A percentile compares a stretch with the other conserved stretches of the same genome.
phyloP scores from a whole-genome alignment of 1,140 invertebrate genomes.

The Drosophila guanche region DNA sequence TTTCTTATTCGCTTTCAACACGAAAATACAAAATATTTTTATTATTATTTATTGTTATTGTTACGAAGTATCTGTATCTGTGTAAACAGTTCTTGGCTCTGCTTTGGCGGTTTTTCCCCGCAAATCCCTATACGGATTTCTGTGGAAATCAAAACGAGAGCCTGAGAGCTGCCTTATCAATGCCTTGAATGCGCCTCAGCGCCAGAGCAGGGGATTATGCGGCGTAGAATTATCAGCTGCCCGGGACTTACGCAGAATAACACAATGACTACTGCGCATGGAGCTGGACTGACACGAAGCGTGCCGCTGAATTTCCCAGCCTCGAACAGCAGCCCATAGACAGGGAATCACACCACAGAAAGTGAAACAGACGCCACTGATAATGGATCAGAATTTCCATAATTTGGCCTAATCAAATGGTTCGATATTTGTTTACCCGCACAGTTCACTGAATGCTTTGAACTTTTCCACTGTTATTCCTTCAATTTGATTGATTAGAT shows the following conservation, averaged over 20 bases:
- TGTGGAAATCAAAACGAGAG: background rate
- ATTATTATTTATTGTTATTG: conserved; percentile 14
- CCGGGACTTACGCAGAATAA: conserved; percentile 17
- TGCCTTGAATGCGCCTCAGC: conserved; percentile 3
- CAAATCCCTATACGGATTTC: conserved; percentile 1
- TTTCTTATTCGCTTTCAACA: conserved; percentile 3
- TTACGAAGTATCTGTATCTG: conserved; percentile 8
- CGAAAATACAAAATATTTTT: conserved; percentile 36
- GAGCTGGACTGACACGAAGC: background rate
- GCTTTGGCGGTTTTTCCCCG: conserved; percentile 31
- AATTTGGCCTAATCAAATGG: conserved; percentile 13
- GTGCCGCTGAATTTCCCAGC: conserved; percentile 20
- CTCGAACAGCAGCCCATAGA: background rate
- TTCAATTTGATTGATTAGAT: conserved; percentile 20
- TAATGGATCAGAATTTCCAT: conserved; percentile 38
- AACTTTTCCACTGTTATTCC: conserved; percentile 27
- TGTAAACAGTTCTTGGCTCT: background rate
- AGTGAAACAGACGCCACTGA: conserved; percentile 7
- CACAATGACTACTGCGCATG: conserved; percentile 16
- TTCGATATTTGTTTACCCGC: conserved; percentile 23
- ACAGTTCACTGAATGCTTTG: conserved; percentile 11
- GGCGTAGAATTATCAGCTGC: conserved; percentile 31
- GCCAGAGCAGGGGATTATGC: conserved; percentile 20
- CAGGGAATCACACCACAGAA: too few species aligned
- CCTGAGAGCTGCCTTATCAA: conserved; percentile 31